phyloP scores from a whole-genome alignment of 2,888 invertebrate species.

The Dermolepida albohirtum region DNA sequence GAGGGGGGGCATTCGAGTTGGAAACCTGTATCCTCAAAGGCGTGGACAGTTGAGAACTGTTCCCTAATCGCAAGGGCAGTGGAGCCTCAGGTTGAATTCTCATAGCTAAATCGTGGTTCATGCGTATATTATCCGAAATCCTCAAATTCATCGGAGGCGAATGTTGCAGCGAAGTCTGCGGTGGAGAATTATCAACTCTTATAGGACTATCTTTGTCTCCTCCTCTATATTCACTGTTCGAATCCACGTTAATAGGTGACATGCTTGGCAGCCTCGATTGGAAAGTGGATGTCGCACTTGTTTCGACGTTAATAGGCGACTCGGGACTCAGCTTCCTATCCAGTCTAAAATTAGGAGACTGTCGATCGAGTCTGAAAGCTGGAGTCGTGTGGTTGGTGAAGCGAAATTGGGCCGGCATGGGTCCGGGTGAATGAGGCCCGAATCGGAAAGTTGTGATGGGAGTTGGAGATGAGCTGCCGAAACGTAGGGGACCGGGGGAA shows the following conservation, averaged over 20 bases:
- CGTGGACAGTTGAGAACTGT: constrained; percentile 56
- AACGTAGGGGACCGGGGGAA: constrained; percentile 60
- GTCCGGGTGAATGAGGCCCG: constrained; percentile 65
- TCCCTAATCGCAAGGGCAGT: constrained; percentile 58
- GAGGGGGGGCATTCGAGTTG: constrained; percentile 55
- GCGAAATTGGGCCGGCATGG: constrained; percentile 64
- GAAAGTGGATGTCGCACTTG: constrained; percentile 37
- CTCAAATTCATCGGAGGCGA: constrained; percentile 63
- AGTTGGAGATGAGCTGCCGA: constrained; percentile 56
- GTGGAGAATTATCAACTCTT: constrained; percentile 52
- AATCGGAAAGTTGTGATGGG: constrained; percentile 63
- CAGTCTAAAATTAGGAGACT: constrained; percentile 52
- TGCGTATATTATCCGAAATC: constrained; percentile 55
- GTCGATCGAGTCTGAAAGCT: constrained; percentile 47
- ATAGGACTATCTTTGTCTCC: constrained; percentile 56
- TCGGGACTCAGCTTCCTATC: constrained; percentile 54
- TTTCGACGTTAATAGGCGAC: constrained; percentile 55
- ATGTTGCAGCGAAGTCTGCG: constrained; percentile 54
- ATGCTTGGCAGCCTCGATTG: constrained; percentile 29
- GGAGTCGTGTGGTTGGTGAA: constrained; percentile 60
- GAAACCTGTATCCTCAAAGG: constrained; percentile 63
- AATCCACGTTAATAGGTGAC: constrained; percentile 52
- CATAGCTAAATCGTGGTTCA: constrained; percentile 39
- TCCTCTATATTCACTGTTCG: constrained; percentile 49
- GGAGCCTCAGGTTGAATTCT: constrained; percentile 56